Evolutionary conservation across 64 coral and sea anemone species (phyloP).

Genomic region (Actinia tenebrosa): DNA sequence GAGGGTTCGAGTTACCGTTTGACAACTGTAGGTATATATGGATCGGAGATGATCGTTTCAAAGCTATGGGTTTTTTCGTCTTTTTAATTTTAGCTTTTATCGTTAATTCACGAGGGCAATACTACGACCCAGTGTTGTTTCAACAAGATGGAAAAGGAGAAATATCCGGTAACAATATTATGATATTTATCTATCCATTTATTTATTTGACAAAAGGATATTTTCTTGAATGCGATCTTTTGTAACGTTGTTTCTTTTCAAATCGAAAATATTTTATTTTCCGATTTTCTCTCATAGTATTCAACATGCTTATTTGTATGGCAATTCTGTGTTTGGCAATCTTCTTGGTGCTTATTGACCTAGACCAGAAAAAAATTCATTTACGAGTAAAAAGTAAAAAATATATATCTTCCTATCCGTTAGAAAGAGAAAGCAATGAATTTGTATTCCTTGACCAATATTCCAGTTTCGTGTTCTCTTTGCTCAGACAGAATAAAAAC

Average conservation of each 20-base stretch:
- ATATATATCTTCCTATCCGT: no score
- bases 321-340: not conserved
- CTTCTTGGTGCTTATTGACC: not conserved
- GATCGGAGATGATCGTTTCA: not conserved
- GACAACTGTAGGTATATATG: not conserved
- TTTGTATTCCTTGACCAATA: no score
- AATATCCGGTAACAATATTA: not conserved
- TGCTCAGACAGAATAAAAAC: not conserved
- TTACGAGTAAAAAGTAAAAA: no score
- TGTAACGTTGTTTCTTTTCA: not conserved
- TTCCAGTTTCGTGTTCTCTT: no score
- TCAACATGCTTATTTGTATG: not conserved
- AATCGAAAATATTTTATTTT: not conserved
- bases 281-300: not conserved
- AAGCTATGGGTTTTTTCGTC: not conserved
- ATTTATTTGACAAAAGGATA: not conserved
- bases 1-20: no score
- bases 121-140: constrained; percentile 18
- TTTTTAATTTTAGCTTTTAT: not conserved
- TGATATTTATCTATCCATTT: constrained; percentile 1
- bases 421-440: no score
- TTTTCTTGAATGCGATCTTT: not conserved
- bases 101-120: not conserved
- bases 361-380: no score
- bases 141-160: constrained; percentile 27